Conservation (phyloP, 2,888 invertebrate genomes). For the Spialia ferax region DNA sequence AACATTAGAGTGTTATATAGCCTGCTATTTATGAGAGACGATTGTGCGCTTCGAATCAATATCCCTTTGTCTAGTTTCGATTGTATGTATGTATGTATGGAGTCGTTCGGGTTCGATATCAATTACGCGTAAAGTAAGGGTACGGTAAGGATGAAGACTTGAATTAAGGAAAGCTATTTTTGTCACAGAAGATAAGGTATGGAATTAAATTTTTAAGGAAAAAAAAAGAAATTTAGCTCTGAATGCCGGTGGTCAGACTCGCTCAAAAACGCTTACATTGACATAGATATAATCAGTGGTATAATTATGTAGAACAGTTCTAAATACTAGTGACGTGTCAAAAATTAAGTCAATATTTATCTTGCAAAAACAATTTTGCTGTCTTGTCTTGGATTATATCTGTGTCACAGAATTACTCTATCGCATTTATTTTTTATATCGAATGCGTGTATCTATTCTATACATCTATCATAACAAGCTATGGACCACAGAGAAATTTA, state of each 20-base stretch:
- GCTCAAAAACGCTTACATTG: slow-evolving; percentile 41
- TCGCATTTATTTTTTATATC: slow-evolving; percentile 52
- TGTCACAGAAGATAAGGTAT: slow-evolving; percentile 76
- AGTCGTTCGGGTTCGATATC: slow-evolving; percentile 66
- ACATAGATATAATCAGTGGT: slow-evolving; percentile 10
- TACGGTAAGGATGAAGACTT: slow-evolving; percentile 65
- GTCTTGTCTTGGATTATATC: slow-evolving; percentile 3
- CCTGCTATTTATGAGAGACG: slow-evolving; percentile 7
- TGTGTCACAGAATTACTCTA: slow-evolving; percentile 17
- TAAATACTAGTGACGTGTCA: too few relatives aligned
- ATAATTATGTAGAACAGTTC: too few relatives aligned
- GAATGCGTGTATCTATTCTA: slow-evolving; percentile 52
- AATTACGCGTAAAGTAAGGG: slow-evolving; percentile 59
- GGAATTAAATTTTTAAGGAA: slow-evolving; percentile 50
- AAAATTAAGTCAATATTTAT: too few relatives aligned
- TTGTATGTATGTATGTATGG: slow-evolving; percentile 56
- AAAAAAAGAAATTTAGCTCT: slow-evolving; percentile 58
- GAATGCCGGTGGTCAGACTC: slow-evolving; percentile 77
- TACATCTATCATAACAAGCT: slow-evolving; percentile 32
- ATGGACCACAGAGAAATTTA: slow-evolving; percentile 55
- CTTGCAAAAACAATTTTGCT: too few relatives aligned
- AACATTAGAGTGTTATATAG: background rate
- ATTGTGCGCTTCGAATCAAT: background rate
- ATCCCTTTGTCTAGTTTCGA: slow-evolving; percentile 31
- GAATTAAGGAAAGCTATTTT: slow-evolving; percentile 81